Percentiles rank a stretch among this genome's conserved stretches.
phyloP scores from a whole-genome alignment of 2,797 vertebrate species.

The Labeo calbasu region DNA sequence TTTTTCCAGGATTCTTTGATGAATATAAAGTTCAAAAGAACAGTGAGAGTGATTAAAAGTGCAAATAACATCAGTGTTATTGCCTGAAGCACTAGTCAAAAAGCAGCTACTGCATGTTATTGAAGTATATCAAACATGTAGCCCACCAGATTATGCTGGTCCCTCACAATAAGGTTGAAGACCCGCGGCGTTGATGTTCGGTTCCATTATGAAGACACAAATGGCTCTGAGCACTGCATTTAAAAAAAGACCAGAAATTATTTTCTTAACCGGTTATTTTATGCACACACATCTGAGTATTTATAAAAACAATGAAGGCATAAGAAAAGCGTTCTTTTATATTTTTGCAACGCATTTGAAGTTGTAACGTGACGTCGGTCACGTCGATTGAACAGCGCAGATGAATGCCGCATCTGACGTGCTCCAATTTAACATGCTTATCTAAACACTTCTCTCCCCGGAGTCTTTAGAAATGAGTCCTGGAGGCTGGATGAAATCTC shows the following conservation, averaged over 20 bases:
- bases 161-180: not conserved
- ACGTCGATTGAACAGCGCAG: not conserved
- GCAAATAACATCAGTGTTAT: not conserved
- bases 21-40: not conserved
- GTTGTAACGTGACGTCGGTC: not conserved
- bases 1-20: not conserved
- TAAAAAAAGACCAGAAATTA: not conserved
- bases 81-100: not conserved
- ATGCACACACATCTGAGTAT: not conserved
- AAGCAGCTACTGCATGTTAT: not conserved
- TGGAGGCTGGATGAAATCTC: constrained; percentile 6
- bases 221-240: not conserved
- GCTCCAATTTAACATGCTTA: constrained; percentile 18
- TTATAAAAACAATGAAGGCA: not conserved
- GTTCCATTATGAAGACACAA: not conserved
- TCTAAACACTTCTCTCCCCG: constrained; percentile 8
- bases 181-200: not conserved
- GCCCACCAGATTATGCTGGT: not conserved
- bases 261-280: not conserved
- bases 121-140: not conserved
- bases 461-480: constrained; percentile 35
- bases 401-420: not conserved
- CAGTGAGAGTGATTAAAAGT: not conserved
- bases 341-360: not conserved
- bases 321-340: not conserved